Percentiles rank a stretch among this genome's conserved stretches.
These are phyloP conservation scores for Ectemnius continuus DNA, from an alignment of 2,888 invertebrate species.

Conservation along the genomic window DNA sequence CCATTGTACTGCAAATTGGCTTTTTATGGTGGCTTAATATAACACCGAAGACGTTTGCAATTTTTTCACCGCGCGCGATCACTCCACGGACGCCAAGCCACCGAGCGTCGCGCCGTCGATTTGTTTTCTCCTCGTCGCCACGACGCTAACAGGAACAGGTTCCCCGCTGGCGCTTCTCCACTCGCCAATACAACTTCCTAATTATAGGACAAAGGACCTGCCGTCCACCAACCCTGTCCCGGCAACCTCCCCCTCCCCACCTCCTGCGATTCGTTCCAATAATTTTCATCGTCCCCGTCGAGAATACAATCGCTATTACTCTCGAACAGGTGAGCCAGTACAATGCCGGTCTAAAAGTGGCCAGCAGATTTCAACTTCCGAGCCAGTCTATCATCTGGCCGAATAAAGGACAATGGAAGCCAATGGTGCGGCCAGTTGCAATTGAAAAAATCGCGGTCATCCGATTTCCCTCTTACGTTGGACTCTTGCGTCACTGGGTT, in stretches of 20 bases:
- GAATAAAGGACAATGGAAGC: slow-evolving; percentile 15
- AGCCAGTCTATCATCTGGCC: slow-evolving; percentile 22
- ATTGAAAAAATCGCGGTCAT: slow-evolving; percentile 53
- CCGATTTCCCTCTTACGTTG: slow-evolving; percentile 71
- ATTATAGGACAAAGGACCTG: background rate
- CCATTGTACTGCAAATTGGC: slow-evolving; percentile 72
- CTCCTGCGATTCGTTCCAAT: background rate
- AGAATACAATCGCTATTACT: background rate
- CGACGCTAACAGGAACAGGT: slow-evolving; percentile 49
- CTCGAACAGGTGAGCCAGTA: background rate
- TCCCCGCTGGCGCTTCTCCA: slow-evolving; percentile 17
- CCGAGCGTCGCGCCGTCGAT: slow-evolving; percentile 4
- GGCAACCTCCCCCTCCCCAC: background rate
- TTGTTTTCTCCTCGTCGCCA: no score
- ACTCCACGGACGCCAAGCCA: slow-evolving; percentile 32
- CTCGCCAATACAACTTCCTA: slow-evolving; percentile 10
- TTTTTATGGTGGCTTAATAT: slow-evolving; percentile 71
- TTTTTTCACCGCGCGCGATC: slow-evolving; percentile 51
- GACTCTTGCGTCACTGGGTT: slow-evolving; percentile 59
- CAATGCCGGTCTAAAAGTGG: background rate
- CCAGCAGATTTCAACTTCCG: slow-evolving; percentile 30
- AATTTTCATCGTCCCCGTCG: no score
- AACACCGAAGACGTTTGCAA: slow-evolving; percentile 66
- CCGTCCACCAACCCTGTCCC: no score
- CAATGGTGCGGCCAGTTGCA: slow-evolving; percentile 33